Base-by-base conservation (phyloP, 2,888 invertebrate genomes). In the Orthosia incerta region DNA sequence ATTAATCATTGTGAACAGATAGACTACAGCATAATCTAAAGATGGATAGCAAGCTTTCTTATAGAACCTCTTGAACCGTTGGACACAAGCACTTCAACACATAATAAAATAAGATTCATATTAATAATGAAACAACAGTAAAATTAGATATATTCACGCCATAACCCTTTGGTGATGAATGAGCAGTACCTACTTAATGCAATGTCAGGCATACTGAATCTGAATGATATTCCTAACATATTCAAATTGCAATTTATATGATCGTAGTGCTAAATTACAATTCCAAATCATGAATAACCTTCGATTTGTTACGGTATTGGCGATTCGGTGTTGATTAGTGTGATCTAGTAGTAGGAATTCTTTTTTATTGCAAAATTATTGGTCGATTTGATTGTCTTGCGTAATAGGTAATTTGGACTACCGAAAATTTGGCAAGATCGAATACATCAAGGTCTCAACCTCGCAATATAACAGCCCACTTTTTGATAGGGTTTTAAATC, bases 251-350 rank as follows among this genome's bases (percentile, higher is more conserved):
- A 31, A 57, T 59, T 62, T 26, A 61, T 55, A 71, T 48, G 59
- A 45, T 76, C 51, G 62, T 26, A 48, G 70, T 61, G 62, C 56
- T 66, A 70, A 77, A 79, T 80, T 82, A 74, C 46, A 55, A 79
- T 64, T 67, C 62, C 45, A 66, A 80, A 83, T 84, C 51, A 71
- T 69, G 55, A 67, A 76, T 71, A 77, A 60, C 86, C 86, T 86
- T 84, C 77, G 46, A 84, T 86, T 85, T 16, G 84, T 16, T 70
- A 66, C 74, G 86, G 74, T 79, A 72, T 83, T 79, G 62, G 57
- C 16, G 31, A 60, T 70, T 66, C 46, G 74, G 70, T 77, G 51
- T 76, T 82, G 72, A 80, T 48, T 61, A n/a, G 15, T 20, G 15
- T 57, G 63, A 73, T 79, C 69, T 78, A 74, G 74, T 80, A 80